A percentile compares a stretch with the other conserved stretches of the same genome.
Conservation (phyloP, 2,888 invertebrate species). For the Zaprionus bogoriensis region DNA sequence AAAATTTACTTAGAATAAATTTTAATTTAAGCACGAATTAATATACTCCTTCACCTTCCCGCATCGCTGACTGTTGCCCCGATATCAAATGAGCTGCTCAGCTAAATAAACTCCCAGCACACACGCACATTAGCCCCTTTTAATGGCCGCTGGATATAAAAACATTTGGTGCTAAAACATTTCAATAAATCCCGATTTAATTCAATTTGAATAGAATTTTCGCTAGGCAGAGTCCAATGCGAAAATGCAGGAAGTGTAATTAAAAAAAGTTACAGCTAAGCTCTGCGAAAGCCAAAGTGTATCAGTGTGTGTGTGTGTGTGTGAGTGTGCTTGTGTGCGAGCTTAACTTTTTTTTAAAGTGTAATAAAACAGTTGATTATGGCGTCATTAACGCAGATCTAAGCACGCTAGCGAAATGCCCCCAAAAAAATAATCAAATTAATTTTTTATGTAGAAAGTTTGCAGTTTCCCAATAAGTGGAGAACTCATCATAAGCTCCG, state of each 20-base stretch:
- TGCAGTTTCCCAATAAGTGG: slow-evolving; percentile 62
- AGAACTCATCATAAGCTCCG: slow-evolving; percentile 64
- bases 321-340: slow-evolving; percentile 17
- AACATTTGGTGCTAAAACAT: slow-evolving; percentile 33
- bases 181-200: slow-evolving; percentile 48
- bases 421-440: slow-evolving; percentile 67
- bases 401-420: slow-evolving; percentile 32
- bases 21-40: no score
- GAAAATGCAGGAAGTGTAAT: slow-evolving; percentile 49
- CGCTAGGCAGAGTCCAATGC: slow-evolving; percentile 13
- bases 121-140: no score
- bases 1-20: no score
- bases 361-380: slow-evolving; percentile 77
- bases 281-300: slow-evolving; percentile 47
- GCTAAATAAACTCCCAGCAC: no score
- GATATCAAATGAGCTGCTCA: no score
- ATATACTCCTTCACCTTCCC: no score
- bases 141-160: neutral
- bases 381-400: slow-evolving; percentile 70
- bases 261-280: slow-evolving; percentile 58
- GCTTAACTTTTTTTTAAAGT: slow-evolving; percentile 69
- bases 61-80: no score
- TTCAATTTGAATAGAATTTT: slow-evolving; percentile 40
- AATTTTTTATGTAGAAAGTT: slow-evolving; percentile 75
- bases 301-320: slow-evolving; percentile 17